Evolutionary conservation across 2,113 vertebrate species (phyloP).

Genomic region (Nothocercus julius): DNA sequence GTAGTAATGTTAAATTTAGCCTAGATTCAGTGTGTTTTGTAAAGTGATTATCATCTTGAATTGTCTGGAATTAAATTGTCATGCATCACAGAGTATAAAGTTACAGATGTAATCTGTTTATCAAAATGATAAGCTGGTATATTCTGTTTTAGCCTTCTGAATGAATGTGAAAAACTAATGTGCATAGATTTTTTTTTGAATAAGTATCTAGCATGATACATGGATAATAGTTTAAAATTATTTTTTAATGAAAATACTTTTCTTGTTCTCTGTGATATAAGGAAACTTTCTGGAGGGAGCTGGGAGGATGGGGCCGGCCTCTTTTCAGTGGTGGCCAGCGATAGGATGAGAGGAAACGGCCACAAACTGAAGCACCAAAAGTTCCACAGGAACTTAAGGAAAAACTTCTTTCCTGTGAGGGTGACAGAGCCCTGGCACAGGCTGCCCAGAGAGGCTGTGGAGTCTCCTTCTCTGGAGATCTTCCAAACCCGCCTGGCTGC

Average conservation of each 20-base stretch:
- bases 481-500: too few species aligned
- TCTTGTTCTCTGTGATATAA: neutral
- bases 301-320: too few species aligned
- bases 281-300: neutral
- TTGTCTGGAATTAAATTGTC: neutral
- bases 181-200: neutral
- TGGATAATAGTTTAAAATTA: neutral
- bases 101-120: neutral
- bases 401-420: too few species aligned
- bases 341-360: too few species aligned
- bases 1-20: neutral
- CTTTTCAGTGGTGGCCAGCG: too few species aligned
- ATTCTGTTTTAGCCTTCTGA: neutral
- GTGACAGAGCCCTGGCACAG: too few species aligned
- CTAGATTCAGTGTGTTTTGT: neutral
- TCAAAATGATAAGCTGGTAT: neutral
- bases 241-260: neutral
- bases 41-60: neutral
- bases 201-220: neutral
- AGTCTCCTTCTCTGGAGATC: too few species aligned
- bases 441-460: too few species aligned
- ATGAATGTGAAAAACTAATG: neutral
- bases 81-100: neutral
- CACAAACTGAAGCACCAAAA: too few species aligned
- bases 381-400: too few species aligned